Evolutionary conservation across 2,113 vertebrate species (phyloP), one percentile per base, ranked within the genome.

Genomic region (Anarrhichthys ocellatus): DNA sequence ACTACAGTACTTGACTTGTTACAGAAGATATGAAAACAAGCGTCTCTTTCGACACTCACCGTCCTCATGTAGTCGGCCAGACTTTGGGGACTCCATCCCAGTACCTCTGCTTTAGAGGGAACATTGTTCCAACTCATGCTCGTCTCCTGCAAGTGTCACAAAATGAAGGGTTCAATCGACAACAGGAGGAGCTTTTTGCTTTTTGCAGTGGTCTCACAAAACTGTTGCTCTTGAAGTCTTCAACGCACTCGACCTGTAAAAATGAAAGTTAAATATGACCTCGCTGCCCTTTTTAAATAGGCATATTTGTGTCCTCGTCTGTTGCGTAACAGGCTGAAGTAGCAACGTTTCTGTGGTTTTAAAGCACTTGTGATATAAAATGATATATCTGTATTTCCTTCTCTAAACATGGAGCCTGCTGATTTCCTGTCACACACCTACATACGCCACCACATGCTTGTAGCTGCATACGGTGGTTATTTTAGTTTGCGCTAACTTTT

Each of bases 31-130:
- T 9, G 15, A 29, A 18, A 52, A 64, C 0, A 0, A 0, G 32
- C 32, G 32, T 32, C 32, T 34, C 6, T 17, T 65, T 56, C 24
- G 4, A 38, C 59, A 81, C 82, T 88, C 56, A 91, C 86, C 75
- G 3, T 82, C 27, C 62, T 80, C 76, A 85, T 77, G 63, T 85
- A 88, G 54, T 79, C 75, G 9, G 89, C 83, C 6, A 91, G 80
- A 75, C 29, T 76, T 32, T 63, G 36, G 15, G 84, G 34, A 56
- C 34, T 73, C 88, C 86, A 90, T 80, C 82, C 52, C 78, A 86
- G 78, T 68, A 87, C 84, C 50, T 90, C 84, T 6, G 13, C 27
- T 67, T 85, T 78, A 20, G 48, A 66, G 4, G 86, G 84, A 13
- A 64, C 5, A 3, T 44, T 24, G 22, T 56, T 66, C 2, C 72